Base-by-base conservation (phyloP, 1,140 invertebrate genomes). In the Daktulosphaira vitifoliae region DNA sequence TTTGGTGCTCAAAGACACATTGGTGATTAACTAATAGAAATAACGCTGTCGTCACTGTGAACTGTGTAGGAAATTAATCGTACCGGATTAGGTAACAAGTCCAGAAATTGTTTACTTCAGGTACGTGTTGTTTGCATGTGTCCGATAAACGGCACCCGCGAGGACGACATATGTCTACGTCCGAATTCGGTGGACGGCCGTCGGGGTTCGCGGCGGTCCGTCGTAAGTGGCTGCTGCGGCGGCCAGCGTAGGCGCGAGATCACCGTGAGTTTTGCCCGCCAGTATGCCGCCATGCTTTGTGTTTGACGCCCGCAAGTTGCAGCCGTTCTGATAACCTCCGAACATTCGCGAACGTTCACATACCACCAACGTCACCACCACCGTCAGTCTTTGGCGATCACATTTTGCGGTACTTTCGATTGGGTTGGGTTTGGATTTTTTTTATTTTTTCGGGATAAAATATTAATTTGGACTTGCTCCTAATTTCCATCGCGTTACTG, bases 291-390 rank as follows among this genome's bases (percentile, higher is more conserved):
- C 53, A 23, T 23, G 38, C 56, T 66, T 52, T 64, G 62, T 68
- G 67, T 59, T 66, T 42, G 67, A 66, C 65, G 71, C 65, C 49
- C 64, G 64, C 67, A 39, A 73, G 73, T 74, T 73, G 77, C 74
- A 77, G 81, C 77, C 77, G 82, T 82, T 81, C 81, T 83, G 76
- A 81, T 80, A 77, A 78, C 81, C 74, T 77, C 80, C 79, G 74
- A 79, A 6, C 29, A 11, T 11, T 33, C 29, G 29, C 29, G 29
- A 16, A 42, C 38, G 37, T 22, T 37, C 9, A 33, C 29, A 33
- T 33, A 33, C 38, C 18, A 16, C 3, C n/a, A 3, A 11, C 29
- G 29, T 33, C 29, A 11, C 29, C 29, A 20, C 52, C 33, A 18
- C 9, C 26, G 20, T 7, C 13, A 51, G 49, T 49, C 22, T 16